These are phyloP conservation scores for Battus philenor DNA, from an alignment of 1,140 invertebrate genomes.

Conservation along the genomic window DNA sequence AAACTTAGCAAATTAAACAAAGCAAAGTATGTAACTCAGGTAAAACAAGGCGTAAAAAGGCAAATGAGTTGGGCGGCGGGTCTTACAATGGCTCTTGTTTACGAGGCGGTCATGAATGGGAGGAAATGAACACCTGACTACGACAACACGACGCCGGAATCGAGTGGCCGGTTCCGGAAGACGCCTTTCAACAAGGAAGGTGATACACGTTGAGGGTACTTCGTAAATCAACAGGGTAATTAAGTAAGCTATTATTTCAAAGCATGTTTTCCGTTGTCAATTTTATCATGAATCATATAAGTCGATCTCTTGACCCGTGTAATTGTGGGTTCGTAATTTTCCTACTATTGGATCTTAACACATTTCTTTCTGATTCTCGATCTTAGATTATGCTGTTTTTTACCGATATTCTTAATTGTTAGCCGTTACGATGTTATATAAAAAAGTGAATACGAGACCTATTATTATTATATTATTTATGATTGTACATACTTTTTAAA, in stretches of 20 bases:
- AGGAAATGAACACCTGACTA: conserved; percentile 24
- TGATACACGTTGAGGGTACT: background rate
- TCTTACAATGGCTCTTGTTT: conserved; percentile 21
- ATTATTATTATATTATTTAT: too few relatives aligned
- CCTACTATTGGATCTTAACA: too few relatives aligned
- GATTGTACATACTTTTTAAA: too few relatives aligned
- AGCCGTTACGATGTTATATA: too few relatives aligned
- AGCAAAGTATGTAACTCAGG: too few relatives aligned
- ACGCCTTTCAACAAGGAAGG: background rate
- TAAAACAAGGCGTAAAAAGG: too few relatives aligned
- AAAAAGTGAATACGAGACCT: too few relatives aligned
- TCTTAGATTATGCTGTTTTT: too few relatives aligned
- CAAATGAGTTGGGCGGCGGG: background rate
- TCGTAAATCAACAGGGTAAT: background rate
- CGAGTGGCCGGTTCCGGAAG: conserved; percentile 23
- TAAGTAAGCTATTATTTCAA: background rate
- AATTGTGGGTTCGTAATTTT: background rate
- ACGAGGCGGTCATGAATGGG: conserved; percentile 23
- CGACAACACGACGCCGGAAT: conserved; percentile 25
- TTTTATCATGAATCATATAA: background rate
- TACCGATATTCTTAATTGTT: too few relatives aligned
- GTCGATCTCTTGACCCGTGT: background rate
- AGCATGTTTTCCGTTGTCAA: background rate
- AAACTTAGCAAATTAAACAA: too few relatives aligned
- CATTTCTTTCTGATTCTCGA: too few relatives aligned